Percentiles rank a stretch among this genome's conserved stretches.
phyloP scores from a whole-genome alignment of 2,888 invertebrate species.

The Lithosia quadra region DNA sequence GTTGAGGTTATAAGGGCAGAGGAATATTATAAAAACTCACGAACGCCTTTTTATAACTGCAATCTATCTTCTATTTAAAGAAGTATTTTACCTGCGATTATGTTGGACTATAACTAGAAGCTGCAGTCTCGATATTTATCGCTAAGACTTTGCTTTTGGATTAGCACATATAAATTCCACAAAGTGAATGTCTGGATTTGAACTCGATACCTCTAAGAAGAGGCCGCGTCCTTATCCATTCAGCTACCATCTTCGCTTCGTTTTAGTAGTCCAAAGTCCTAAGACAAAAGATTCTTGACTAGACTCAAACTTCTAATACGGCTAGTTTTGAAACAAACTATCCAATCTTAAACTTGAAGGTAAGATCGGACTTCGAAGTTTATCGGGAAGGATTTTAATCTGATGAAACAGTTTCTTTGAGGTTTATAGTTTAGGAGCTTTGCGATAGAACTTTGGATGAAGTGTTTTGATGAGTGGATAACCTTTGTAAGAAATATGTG shows the following conservation, averaged over 20 bases:
- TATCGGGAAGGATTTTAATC: slow-evolving; percentile 39
- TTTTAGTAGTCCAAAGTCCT: slow-evolving; percentile 5
- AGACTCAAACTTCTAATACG: slow-evolving; percentile 11
- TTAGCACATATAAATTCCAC: no score
- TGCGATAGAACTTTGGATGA: slow-evolving; percentile 8
- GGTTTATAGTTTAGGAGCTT: slow-evolving; percentile 25
- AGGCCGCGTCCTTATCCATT: no score
- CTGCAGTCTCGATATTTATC: background rate
- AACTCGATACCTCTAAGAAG: no score
- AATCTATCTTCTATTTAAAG: no score
- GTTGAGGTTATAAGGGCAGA: slow-evolving; percentile 9
- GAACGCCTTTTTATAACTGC: no score
- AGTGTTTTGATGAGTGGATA: slow-evolving; percentile 8
- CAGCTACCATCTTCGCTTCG: no score
- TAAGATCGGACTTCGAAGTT: slow-evolving; percentile 15
- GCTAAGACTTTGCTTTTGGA: background rate
- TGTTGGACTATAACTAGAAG: no score
- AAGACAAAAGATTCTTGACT: slow-evolving; percentile 12
- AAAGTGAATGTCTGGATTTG: no score
- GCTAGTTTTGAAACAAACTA: slow-evolving; percentile 22
- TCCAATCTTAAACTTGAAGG: slow-evolving; percentile 17
- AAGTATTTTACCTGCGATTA: no score
- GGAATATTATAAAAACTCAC: no score
- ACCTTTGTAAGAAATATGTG: background rate
- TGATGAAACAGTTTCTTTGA: slow-evolving; percentile 43